Conservation (phyloP, 1,140 invertebrate genomes). For the Bombus sylvicola region DNA sequence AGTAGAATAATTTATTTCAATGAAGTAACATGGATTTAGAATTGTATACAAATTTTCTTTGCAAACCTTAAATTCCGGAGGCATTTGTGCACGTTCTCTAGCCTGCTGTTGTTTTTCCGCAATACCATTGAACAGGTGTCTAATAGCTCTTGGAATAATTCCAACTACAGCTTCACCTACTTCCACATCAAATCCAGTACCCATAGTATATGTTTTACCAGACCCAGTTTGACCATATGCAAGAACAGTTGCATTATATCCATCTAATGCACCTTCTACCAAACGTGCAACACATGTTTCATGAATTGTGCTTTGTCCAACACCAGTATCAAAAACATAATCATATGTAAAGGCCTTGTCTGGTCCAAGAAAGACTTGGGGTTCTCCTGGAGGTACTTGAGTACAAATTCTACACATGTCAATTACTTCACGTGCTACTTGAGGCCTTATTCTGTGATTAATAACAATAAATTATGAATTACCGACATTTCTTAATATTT, state of each 20-base stretch:
- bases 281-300: conserved; percentile 92
- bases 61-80: conserved; percentile 87
- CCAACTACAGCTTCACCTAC: conserved; percentile 86
- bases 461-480: conserved; percentile 34
- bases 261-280: conserved; percentile 94
- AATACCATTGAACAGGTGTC: conserved; percentile 94
- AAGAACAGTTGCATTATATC: conserved; percentile 97
- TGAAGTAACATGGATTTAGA: not conserved
- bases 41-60: not conserved
- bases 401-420: conserved; percentile 98
- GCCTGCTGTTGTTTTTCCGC: conserved; percentile 86
- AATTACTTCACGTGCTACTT: conserved; percentile 95
- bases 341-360: conserved; percentile 99
- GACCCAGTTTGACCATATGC: conserved; percentile 99
- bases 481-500: not conserved
- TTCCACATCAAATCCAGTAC: conserved; percentile 97
- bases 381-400: conserved; percentile 92
- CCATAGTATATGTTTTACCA: conserved; percentile 99
- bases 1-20: not conserved
- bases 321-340: conserved; percentile 93
- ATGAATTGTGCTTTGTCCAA: conserved; percentile 93
- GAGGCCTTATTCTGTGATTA: conserved; percentile 94
- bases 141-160: conserved; percentile 96
- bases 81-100: conserved; percentile 84
- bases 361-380: conserved; percentile 95